Evolutionary conservation across 2,888 invertebrate species (phyloP), one percentile per base, ranked within the genome.

Genomic region (Herminia tarsipennalis): DNA sequence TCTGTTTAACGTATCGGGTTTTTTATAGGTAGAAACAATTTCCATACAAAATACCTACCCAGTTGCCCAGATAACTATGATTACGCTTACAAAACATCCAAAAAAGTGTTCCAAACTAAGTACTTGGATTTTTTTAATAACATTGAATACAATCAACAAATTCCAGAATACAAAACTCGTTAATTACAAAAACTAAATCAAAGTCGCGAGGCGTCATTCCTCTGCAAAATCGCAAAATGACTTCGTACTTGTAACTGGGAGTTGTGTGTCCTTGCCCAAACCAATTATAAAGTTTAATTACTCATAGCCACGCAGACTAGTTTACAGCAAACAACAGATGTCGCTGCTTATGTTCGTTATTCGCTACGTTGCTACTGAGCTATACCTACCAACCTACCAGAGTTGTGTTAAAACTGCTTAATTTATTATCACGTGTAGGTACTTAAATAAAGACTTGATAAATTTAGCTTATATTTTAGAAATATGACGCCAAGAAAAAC

Each of bases 241-340:
- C 54, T 64, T 54, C 32, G 32, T 35, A 32, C 43, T 35, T 49
- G 46, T 47, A 57, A 57, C 44, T 39, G 30, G 25, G 34, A 52
- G 44, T 48, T 39, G 18, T 45, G 62, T 57, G 73, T 74, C 74
- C 64, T 51, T 64, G 49, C 56, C 59, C 57, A 57, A 73, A 74
- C 75, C 79, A 80, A 80, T 80, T 79, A 79, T 57, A 74, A 80
- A 80, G 69, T 80, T 80, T 78, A 78, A 80, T 80, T 80, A 78
- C 79, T 69, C 70, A 73, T 70, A 67, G 70, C 48, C 41, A 48
- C 36, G 56, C 42, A 40, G 54, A 66, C 44, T 66, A 57, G 67
- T 64, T 64, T 45, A 54, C 43, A 47, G 40, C 54, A 43, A 60
- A 63, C 57, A 60, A 55, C 64, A 66, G 65, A 66, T 64, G 64